Conservation (phyloP, 2,113 vertebrate genomes). For the Grantiella picta region DNA sequence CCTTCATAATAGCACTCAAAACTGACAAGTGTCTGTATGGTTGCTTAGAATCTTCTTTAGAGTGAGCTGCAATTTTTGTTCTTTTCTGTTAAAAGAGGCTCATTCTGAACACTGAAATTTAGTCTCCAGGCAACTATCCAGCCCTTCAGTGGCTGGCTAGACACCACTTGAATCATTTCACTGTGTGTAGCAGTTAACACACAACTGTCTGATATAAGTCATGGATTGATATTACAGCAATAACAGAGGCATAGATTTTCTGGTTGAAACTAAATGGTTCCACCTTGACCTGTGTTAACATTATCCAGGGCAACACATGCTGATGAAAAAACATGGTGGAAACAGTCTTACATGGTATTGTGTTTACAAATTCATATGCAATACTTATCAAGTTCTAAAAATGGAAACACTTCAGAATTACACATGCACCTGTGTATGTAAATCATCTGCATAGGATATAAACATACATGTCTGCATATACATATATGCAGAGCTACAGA, state of each 20-base stretch:
- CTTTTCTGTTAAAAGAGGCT: background rate
- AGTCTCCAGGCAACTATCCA: conserved; percentile 59
- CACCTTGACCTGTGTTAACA: background rate
- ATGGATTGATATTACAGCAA: background rate
- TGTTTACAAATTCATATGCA: background rate
- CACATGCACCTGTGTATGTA: background rate
- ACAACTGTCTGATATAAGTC: background rate
- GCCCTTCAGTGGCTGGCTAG: background rate
- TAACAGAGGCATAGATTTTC: background rate
- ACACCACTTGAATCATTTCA: conserved; percentile 18
- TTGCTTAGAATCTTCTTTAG: background rate
- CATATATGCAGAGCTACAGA: background rate
- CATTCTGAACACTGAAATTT: conserved; percentile 6
- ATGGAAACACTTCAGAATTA: background rate
- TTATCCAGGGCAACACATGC: background rate
- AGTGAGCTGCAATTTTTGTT: background rate
- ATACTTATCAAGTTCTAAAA: background rate
- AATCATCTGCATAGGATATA: background rate
- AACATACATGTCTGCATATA: background rate
- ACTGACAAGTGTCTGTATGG: background rate
- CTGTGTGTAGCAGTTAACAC: background rate
- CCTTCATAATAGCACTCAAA: background rate
- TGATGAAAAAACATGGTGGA: background rate
- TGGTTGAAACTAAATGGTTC: background rate
- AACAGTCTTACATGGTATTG: background rate